Conservation (phyloP, 2,797 vertebrate species). For the Phrynocephalus forsythii region DNA sequence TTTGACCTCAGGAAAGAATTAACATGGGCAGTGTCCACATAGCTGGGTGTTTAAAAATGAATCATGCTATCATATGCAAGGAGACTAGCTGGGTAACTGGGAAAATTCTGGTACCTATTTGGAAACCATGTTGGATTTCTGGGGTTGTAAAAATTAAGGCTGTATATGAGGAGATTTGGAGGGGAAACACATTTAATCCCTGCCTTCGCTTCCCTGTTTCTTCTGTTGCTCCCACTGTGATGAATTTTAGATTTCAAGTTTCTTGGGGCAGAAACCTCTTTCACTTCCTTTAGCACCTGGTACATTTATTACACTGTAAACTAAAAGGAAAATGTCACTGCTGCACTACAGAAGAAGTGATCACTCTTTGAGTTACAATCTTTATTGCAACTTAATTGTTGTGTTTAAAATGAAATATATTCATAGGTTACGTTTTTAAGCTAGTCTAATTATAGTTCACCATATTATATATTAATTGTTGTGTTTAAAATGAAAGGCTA, state of each 20-base stretch:
- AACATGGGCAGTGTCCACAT: neutral
- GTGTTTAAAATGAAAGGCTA: no score
- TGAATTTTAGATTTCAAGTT: neutral
- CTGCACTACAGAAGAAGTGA: neutral
- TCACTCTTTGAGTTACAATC: neutral
- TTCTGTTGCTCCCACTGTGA: neutral
- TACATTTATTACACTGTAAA: neutral
- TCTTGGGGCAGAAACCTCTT: neutral
- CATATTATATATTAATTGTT: no score
- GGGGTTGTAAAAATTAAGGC: neutral
- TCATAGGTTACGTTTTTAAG: no score
- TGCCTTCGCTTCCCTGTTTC: no score
- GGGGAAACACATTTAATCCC: no score
- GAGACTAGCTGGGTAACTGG: neutral
- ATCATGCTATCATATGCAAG: neutral
- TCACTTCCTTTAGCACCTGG: neutral
- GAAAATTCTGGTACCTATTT: neutral
- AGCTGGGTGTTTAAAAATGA: neutral
- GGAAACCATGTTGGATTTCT: neutral
- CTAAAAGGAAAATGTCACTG: neutral
- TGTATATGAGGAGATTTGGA: no score
- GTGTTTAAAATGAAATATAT: neutral
- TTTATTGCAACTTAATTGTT: neutral
- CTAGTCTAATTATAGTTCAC: no score
- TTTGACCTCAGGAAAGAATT: neutral